These are phyloP conservation scores for Plusia festucae DNA, from an alignment of 2,888 invertebrate species.

Conservation along the genomic window DNA sequence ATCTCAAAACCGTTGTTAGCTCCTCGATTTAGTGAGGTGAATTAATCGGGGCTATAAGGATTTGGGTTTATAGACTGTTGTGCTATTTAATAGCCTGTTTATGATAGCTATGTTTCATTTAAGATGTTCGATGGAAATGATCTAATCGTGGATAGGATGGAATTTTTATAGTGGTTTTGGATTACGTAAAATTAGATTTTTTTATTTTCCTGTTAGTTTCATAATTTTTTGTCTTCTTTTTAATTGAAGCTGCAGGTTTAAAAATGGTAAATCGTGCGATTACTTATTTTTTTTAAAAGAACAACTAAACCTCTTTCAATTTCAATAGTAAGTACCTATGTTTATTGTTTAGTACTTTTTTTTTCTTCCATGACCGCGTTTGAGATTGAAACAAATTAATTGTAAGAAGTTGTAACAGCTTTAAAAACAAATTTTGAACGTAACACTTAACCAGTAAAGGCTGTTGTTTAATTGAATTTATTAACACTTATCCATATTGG, in stretches of 20 bases:
- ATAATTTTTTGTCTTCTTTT: too few relatives aligned
- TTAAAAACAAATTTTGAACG: background rate
- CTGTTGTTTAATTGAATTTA: background rate
- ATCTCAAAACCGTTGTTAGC: conserved; percentile 39
- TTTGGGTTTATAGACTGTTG: conserved; percentile 57
- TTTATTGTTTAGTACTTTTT: too few relatives aligned
- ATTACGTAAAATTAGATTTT: too few relatives aligned
- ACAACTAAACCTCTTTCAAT: too few relatives aligned
- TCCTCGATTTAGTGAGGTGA: conserved; percentile 56
- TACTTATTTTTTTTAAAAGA: too few relatives aligned
- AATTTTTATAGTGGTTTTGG: conserved; percentile 1
- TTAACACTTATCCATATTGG: conserved; percentile 5
- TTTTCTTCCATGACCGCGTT: too few relatives aligned
- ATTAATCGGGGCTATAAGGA: conserved; percentile 54
- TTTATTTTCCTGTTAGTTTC: too few relatives aligned
- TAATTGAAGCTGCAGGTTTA: too few relatives aligned
- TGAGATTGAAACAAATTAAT: background rate
- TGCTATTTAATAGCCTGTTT: conserved; percentile 55
- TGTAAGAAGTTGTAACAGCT: background rate
- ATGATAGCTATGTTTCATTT: conserved; percentile 49
- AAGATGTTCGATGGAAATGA: conserved; percentile 42
- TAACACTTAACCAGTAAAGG: conserved; percentile 27
- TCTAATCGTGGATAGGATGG: conserved; percentile 8
- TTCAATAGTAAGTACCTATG: too few relatives aligned
- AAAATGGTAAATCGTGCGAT: too few relatives aligned